Evolutionary conservation across 2,113 vertebrate genomes (phyloP).

Genomic region (Pangasianodon gigas): DNA sequence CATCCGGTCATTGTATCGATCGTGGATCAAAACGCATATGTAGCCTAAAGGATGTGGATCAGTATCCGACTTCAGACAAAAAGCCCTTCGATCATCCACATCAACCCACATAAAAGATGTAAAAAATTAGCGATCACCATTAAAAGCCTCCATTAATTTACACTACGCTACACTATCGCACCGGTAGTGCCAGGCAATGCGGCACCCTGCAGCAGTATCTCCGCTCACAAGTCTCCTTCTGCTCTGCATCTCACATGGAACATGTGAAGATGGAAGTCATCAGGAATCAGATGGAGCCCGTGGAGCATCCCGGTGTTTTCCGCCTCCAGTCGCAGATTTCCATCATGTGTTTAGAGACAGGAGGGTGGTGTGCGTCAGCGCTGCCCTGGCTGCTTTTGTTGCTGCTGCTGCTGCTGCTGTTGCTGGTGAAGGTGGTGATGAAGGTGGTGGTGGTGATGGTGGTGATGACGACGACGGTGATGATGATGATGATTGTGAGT

Average conservation of each 20-base stretch:
- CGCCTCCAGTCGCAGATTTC: slow-evolving; percentile 26
- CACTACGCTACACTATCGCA: slow-evolving; percentile 66
- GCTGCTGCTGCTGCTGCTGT: slow-evolving; percentile 50
- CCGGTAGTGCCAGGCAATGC: slow-evolving; percentile 74
- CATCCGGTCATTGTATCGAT: slow-evolving; percentile 41
- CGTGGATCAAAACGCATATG: slow-evolving; percentile 14
- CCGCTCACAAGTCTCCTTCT: slow-evolving; percentile 66
- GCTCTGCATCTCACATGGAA: slow-evolving; percentile 60
- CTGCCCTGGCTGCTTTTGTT: slow-evolving; percentile 65
- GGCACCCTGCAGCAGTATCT: slow-evolving; percentile 83
- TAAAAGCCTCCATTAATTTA: slow-evolving; percentile 58
- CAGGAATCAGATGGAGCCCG: slow-evolving; percentile 26
- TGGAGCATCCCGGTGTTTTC: slow-evolving; percentile 48
- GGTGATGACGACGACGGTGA: neutral
- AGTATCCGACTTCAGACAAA: slow-evolving; percentile 21
- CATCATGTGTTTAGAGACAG: slow-evolving; percentile 42
- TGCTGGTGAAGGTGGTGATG: neutral
- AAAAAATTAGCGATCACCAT: slow-evolving; percentile 52
- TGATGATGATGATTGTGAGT: slow-evolving; percentile 52
- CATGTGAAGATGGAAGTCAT: slow-evolving; percentile 31
- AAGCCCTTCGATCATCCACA: slow-evolving; percentile 62
- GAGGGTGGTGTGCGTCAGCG: slow-evolving; percentile 62
- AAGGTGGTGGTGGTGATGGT: neutral
- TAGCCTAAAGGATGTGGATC: neutral
- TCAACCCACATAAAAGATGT: slow-evolving; percentile 51